Evolutionary conservation across 2,113 vertebrate genomes (phyloP).

Genomic region (Engystomops pustulosus): DNA sequence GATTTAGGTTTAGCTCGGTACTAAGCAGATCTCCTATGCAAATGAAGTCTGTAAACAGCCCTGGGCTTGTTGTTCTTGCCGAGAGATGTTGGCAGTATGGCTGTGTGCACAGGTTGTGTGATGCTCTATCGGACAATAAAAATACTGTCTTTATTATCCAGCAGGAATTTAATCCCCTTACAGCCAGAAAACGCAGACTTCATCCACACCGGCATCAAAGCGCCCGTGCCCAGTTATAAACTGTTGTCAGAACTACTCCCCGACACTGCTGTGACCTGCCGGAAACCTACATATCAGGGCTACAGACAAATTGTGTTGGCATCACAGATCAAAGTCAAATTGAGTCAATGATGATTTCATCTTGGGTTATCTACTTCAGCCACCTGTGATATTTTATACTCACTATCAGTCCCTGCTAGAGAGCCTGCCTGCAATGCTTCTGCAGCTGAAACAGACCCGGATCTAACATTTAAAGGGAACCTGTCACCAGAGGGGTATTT

Average conservation of each 20-base stretch:
- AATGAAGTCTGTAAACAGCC: constrained; percentile 51
- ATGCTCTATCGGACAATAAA: constrained; percentile 41
- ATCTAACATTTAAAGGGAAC: too few species aligned
- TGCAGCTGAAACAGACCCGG: too few species aligned
- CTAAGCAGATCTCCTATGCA: constrained; percentile 52
- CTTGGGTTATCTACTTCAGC: background rate
- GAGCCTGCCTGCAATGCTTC: too few species aligned
- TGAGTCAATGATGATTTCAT: background rate
- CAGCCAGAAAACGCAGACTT: constrained; percentile 18
- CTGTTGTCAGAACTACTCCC: background rate
- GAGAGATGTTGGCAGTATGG: constrained; percentile 42
- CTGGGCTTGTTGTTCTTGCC: constrained; percentile 48
- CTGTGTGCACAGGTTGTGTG: constrained; percentile 24
- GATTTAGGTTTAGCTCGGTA: constrained; percentile 42
- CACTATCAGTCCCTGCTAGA: too few species aligned
- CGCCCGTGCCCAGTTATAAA: background rate
- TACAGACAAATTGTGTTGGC: too few species aligned
- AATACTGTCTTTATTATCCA: constrained; percentile 39
- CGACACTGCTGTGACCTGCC: background rate
- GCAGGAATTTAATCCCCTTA: background rate
- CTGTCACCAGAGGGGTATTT: too few species aligned
- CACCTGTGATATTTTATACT: background rate
- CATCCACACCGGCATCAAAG: background rate
- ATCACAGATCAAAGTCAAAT: background rate
- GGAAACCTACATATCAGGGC: background rate